These are phyloP conservation scores for Noctua janthe DNA, from an alignment of 2,888 invertebrate species.

Conservation along the genomic window DNA sequence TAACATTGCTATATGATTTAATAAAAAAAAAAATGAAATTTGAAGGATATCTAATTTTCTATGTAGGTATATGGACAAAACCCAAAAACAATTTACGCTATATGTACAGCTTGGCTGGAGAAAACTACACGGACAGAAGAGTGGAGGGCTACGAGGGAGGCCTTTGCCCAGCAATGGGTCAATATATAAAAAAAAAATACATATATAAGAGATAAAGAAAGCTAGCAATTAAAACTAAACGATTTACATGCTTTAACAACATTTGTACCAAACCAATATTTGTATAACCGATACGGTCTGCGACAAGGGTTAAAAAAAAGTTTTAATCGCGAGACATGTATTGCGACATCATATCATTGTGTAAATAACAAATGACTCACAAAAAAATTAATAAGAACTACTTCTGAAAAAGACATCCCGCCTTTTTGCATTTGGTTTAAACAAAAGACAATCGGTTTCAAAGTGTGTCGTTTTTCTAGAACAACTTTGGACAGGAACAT, in stretches of 20 bases:
- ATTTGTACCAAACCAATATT: neutral
- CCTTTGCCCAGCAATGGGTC: no score
- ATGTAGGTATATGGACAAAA: no score
- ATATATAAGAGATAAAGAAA: neutral
- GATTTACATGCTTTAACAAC: neutral
- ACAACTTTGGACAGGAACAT: neutral
- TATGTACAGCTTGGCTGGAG: no score
- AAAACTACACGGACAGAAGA: no score
- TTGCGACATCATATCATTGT: neutral
- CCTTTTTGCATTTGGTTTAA: no score
- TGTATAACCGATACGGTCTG: neutral
- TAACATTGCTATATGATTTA: no score
- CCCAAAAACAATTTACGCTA: no score
- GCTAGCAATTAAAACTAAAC: neutral
- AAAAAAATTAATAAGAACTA: neutral
- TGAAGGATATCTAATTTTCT: no score
- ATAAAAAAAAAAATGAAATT: no score
- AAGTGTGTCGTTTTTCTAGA: neutral
- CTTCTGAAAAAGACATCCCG: neutral
- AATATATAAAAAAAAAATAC: no score
- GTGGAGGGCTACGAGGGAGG: no score
- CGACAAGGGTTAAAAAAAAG: neutral
- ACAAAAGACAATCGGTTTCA: neutral
- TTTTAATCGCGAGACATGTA: neutral
- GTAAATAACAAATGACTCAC: neutral